Evolutionary conservation across 1,140 invertebrate genomes (phyloP), one percentile per base, ranked within the genome.

Genomic region (Pseudomyrmex sp.): DNA sequence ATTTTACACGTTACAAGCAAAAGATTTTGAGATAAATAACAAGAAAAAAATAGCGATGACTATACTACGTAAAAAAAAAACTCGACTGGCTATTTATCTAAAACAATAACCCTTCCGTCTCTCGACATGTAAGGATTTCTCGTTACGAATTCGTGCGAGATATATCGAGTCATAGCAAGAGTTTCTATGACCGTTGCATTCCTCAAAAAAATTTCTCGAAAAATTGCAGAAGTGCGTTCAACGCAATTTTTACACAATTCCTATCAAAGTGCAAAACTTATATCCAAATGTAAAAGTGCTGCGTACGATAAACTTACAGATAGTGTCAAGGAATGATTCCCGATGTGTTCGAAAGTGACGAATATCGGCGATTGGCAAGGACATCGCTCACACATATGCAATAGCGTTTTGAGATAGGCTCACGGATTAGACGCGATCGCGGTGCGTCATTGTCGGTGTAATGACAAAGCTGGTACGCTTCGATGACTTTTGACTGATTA

Each of bases 401-500:
- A 80, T 80, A 50, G 15, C n/a, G 12, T 72, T 80, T 46, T 59
- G 3, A 70, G 76, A 61, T 66, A 66, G 4, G 48, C 72, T 75
- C 15, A 62, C 73, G 61, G 77, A 65, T 83, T 83, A 77, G 73
- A 77, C 72, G 58, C 9, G 58, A 83, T 83, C 74, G 59, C 62
- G 66, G 66, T 80, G 54, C 66, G 75, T 85, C 74, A 79, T 50
- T 74, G 76, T 85, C 74, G 48, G 20, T 72, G 58, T 73, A 84
- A 84, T 59, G 72, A 79, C 74, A 75, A 87, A 72, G 73, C 26
- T 61, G 35, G 75, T 54, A 82, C 70, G 86, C 85, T 75, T 84
- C 82, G 75, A 7, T 76, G 85, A 69, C 46, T 68, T 68, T 77
- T 69, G 70, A 83, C 85, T 76, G 83, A 86, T 87, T 86, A 75